Conservation (phyloP, 2,113 vertebrate species). For the Chaetura pelagica region DNA sequence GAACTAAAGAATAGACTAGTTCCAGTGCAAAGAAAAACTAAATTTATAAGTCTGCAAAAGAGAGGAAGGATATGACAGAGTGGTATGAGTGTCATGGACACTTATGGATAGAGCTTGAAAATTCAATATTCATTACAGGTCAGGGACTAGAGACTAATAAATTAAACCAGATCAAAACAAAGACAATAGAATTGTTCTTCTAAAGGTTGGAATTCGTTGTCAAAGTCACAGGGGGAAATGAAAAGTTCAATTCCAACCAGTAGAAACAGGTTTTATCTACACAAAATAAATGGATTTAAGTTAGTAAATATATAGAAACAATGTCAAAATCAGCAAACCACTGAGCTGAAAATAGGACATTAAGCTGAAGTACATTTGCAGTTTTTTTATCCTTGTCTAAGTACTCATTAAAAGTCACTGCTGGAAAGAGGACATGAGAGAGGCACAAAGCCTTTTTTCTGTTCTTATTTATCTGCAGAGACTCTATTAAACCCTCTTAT, state of each 20-base stretch:
- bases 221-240: not conserved
- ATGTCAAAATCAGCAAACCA: not conserved
- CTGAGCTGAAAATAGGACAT: not conserved
- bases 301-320: not conserved
- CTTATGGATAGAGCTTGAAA: not conserved
- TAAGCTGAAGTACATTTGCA: not conserved
- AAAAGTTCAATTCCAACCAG: not conserved
- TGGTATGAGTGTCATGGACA: accelerated
- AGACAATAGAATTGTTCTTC: not conserved
- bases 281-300: not conserved
- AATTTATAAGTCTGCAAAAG: not conserved
- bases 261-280: not conserved
- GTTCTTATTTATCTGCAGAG: slow-evolving; percentile 6
- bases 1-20: not conserved
- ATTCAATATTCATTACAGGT: not conserved
- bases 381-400: not conserved
- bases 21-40: not conserved
- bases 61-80: not conserved
- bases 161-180: not conserved
- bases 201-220: not conserved
- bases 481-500: not conserved
- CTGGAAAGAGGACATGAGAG: not conserved
- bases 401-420: not conserved
- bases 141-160: not conserved
- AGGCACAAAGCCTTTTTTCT: not conserved